Percentiles rank a stretch among this genome's conserved stretches.
phyloP scores from a whole-genome alignment of 1,140 invertebrate genomes.

The Chrysopa pallens region DNA sequence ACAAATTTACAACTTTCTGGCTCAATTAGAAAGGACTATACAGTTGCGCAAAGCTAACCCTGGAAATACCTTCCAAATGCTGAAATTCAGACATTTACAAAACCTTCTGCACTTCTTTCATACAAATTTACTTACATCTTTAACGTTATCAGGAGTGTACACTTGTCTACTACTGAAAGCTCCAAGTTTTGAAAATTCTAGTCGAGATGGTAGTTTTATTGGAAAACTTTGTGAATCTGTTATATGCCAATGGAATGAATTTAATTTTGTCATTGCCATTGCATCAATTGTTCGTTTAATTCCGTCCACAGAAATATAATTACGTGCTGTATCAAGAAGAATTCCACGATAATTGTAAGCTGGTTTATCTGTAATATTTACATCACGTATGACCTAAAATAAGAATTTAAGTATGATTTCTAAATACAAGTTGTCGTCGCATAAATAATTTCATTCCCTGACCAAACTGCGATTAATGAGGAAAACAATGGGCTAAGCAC shows the following conservation, averaged over 20 bases:
- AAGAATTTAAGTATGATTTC: too few relatives aligned
- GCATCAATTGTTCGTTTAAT: constrained; percentile 60
- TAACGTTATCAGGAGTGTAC: constrained; percentile 29
- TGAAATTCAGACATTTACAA: background rate
- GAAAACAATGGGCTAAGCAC: too few relatives aligned
- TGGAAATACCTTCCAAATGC: background rate
- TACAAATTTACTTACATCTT: constrained; percentile 12
- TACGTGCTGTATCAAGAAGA: constrained; percentile 58
- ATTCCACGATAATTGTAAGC: constrained; percentile 58
- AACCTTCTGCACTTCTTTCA: too few relatives aligned
- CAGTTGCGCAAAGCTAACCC: too few relatives aligned
- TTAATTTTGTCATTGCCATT: constrained; percentile 66
- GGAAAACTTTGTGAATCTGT: constrained; percentile 77
- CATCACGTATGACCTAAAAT: constrained; percentile 34
- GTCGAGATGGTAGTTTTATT: constrained; percentile 44
- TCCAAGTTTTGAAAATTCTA: constrained; percentile 48
- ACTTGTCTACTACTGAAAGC: constrained; percentile 50
- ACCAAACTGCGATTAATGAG: too few relatives aligned
- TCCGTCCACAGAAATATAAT: constrained; percentile 43
- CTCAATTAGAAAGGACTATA: too few relatives aligned
- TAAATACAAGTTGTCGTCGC: too few relatives aligned
- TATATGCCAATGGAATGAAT: constrained; percentile 82
- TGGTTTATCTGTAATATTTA: constrained; percentile 45
- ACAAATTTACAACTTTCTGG: too few relatives aligned
- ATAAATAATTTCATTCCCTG: too few relatives aligned